Percentiles rank a stretch among this genome's conserved stretches.
Conservation (phyloP, 2,797 vertebrate species). For the Chanos chanos region DNA sequence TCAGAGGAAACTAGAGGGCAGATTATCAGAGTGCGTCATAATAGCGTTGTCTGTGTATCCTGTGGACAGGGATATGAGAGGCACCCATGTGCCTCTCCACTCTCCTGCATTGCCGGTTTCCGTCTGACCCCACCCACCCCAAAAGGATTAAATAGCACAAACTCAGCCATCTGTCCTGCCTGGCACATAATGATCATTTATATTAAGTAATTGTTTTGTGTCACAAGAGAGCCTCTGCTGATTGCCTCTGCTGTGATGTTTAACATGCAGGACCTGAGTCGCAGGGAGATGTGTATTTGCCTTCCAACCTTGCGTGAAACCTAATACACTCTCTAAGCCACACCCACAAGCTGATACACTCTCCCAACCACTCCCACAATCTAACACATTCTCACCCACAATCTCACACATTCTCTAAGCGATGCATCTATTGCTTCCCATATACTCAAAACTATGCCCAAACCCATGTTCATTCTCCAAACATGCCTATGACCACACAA, state of each 20-base stretch:
- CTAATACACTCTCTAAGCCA: background rate
- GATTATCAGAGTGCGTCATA: too few relatives aligned
- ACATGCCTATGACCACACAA: too few relatives aligned
- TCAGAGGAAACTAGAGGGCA: too few relatives aligned
- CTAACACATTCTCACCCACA: background rate
- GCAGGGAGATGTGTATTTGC: background rate
- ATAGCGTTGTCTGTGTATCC: too few relatives aligned
- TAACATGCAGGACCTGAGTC: background rate
- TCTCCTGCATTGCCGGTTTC: too few relatives aligned
- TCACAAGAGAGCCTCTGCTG: background rate
- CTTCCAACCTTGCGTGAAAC: too few relatives aligned
- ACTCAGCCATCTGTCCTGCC: slow-evolving; percentile 39
- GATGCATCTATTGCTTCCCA: too few relatives aligned
- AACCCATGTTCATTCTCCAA: too few relatives aligned
- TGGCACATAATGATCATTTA: slow-evolving; percentile 39
- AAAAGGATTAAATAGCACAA: slow-evolving; percentile 17
- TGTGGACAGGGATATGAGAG: too few relatives aligned
- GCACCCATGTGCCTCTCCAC: too few relatives aligned
- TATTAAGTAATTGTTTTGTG: slow-evolving; percentile 31
- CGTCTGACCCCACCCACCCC: slow-evolving; percentile 29
- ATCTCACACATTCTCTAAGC: background rate
- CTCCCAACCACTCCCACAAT: background rate
- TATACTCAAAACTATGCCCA: too few relatives aligned
- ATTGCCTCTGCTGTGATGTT: background rate
- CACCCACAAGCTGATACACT: too few relatives aligned